These are phyloP conservation scores for Oncorhynchus tshawytscha DNA, from an alignment of 2,113 vertebrate genomes.

Conservation along the genomic window DNA sequence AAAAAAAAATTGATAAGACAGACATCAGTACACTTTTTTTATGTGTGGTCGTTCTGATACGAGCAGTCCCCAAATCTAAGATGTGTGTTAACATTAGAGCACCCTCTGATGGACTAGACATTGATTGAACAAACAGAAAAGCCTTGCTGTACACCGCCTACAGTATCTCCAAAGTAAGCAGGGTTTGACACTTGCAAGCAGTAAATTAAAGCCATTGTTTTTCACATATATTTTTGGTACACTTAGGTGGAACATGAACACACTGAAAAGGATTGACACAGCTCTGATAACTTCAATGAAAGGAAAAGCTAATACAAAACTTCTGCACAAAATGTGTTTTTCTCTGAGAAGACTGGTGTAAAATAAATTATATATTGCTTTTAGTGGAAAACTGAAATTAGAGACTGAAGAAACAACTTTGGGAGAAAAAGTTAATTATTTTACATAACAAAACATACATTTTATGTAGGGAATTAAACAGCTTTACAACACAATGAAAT, in stretches of 20 bases:
- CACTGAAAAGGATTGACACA: constrained; percentile 22
- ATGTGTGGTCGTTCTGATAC: too few relatives aligned
- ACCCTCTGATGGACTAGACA: too few relatives aligned
- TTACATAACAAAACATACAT: constrained; percentile 67
- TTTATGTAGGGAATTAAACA: constrained; percentile 58
- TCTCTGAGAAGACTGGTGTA: constrained; percentile 9
- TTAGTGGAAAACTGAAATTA: constrained; percentile 19
- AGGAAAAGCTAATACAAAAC: constrained; percentile 18
- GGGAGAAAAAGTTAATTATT: constrained; percentile 1
- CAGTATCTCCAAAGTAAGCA: neutral
- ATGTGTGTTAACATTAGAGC: constrained; percentile 3
- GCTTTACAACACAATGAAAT: constrained; percentile 73
- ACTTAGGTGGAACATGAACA: constrained; percentile 54
- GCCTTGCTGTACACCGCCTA: too few relatives aligned
- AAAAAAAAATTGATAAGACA: constrained; percentile 41
- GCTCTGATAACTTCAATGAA: too few relatives aligned
- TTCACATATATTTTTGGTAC: constrained; percentile 39
- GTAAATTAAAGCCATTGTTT: constrained; percentile 32
- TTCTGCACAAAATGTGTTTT: constrained; percentile 43
- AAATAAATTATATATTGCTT: constrained; percentile 47
- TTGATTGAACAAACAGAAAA: too few relatives aligned
- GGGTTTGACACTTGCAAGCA: constrained; percentile 37
- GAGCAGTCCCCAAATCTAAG: too few relatives aligned
- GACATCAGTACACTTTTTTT: constrained; percentile 5
- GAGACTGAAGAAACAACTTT: constrained; percentile 16